phyloP scores from a whole-genome alignment of 2,113 vertebrate genomes.

The Cairina moschata region DNA sequence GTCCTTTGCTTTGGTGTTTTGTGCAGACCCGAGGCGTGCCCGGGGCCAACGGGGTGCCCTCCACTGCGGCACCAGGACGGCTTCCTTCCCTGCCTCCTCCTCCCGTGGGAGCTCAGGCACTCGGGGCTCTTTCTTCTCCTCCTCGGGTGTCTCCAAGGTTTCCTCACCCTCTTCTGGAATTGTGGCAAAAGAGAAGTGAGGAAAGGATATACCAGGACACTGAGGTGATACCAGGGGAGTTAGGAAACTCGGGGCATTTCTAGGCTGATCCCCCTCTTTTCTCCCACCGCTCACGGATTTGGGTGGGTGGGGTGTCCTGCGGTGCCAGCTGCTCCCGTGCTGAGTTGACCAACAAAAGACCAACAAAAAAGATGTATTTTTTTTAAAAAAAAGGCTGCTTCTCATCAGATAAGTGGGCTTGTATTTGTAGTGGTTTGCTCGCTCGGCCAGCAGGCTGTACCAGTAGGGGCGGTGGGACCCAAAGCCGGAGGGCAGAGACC shows the following conservation, averaged over 20 bases:
- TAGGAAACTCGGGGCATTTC: not conserved
- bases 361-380: not conserved
- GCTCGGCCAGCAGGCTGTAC: no score
- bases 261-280: not conserved
- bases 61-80: not conserved
- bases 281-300: not conserved
- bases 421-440: not conserved
- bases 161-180: not conserved
- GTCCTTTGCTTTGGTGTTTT: not conserved
- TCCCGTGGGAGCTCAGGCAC: not conserved
- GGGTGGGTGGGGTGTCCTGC: not conserved
- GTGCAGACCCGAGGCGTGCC: no score
- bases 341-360: not conserved
- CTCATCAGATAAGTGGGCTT: not conserved
- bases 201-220: not conserved
- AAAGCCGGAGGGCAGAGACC: not conserved
- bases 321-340: not conserved
- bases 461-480: no score
- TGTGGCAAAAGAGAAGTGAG: not conserved
- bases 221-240: rapidly evolving
- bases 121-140: not conserved
- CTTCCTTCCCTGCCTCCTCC: rapidly evolving
- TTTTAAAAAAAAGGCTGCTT: not conserved
- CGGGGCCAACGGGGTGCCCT: no score
- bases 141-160: not conserved